Evolutionary conservation across 2,888 invertebrate genomes (phyloP).

Genomic region (Lumbricus terrestris): DNA sequence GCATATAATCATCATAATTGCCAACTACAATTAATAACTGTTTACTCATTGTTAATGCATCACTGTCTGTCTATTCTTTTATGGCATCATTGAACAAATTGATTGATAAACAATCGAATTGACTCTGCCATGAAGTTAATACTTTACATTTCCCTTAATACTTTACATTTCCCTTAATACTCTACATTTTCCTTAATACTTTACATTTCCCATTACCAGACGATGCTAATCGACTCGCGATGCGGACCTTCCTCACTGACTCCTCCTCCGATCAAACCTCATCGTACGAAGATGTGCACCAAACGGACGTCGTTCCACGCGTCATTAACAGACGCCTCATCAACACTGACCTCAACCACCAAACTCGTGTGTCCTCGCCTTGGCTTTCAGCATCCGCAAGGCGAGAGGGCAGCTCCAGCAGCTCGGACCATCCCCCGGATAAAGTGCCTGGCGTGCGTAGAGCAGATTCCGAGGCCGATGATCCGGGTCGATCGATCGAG

Average conservation of each 20-base stretch:
- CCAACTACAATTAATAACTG: too few species aligned
- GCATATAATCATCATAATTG: too few species aligned
- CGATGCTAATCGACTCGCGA: neutral
- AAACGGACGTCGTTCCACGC: neutral
- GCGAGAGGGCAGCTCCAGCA: neutral
- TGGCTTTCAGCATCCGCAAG: neutral
- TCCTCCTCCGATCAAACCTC: neutral
- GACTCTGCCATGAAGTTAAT: too few species aligned
- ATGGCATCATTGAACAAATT: too few species aligned
- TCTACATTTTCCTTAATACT: neutral
- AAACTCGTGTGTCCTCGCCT: neutral
- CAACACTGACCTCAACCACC: neutral
- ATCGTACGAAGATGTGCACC: neutral
- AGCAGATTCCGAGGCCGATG: neutral
- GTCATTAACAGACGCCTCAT: neutral
- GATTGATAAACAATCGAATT: too few species aligned
- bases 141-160: too few species aligned
- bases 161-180: too few species aligned
- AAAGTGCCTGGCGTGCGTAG: neutral
- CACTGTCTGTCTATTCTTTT: too few species aligned
- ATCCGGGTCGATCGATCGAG: neutral
- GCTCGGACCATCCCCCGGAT: neutral
- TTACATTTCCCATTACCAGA: neutral
- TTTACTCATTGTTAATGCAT: too few species aligned
- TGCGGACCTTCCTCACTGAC: neutral